These are phyloP conservation scores for Carabus problematicus DNA, from an alignment of 2,888 invertebrate genomes.

Conservation along the genomic window DNA sequence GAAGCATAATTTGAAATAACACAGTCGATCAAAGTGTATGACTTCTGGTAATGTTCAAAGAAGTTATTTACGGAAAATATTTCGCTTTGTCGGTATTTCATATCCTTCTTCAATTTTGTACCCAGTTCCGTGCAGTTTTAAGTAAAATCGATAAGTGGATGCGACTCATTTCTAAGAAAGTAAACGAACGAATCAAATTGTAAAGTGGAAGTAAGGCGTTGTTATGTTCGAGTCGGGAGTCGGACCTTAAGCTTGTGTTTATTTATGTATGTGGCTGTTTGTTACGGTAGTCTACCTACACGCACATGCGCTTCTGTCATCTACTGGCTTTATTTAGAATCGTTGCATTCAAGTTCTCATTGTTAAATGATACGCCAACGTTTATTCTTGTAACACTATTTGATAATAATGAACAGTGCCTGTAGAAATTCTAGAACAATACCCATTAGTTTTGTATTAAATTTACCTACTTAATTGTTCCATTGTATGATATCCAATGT, in stretches of 20 bases:
- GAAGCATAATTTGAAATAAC: too few species aligned
- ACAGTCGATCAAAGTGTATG: too few species aligned
- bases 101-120: not conserved
- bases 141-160: conserved; percentile 8
- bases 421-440: too few species aligned
- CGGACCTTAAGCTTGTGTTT: not conserved
- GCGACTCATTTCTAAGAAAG: conserved; percentile 6
- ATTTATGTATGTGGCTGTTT: conserved; percentile 6
- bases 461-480: too few species aligned
- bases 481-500: too few species aligned
- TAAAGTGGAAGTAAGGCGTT: not conserved
- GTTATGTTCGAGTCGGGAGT: not conserved
- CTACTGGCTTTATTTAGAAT: too few species aligned
- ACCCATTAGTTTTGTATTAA: too few species aligned
- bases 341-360: too few species aligned
- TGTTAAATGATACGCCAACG: too few species aligned
- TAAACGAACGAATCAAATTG: conserved; percentile 4
- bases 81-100: not conserved
- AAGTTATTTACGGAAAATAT: not conserved
- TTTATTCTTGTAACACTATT: too few species aligned
- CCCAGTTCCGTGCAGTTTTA: conserved; percentile 8
- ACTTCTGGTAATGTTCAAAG: too few species aligned
- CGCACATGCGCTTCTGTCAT: not conserved
- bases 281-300: not conserved
- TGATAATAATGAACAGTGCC: too few species aligned